Evolutionary conservation across 2,888 invertebrate genomes (phyloP).

Genomic region (Nyleta sp.): DNA sequence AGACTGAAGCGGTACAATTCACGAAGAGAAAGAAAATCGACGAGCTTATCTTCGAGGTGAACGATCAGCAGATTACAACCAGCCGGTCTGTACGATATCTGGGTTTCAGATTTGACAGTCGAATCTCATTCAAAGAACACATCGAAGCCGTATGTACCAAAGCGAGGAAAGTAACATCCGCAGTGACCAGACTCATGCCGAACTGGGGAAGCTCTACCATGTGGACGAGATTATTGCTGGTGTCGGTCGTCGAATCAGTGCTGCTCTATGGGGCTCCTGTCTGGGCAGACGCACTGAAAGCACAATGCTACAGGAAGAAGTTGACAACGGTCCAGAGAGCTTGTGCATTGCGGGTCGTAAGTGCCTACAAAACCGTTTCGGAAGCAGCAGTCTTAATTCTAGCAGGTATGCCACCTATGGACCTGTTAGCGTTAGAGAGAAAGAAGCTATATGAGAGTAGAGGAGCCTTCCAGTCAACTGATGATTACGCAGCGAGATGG

Average conservation of each 20-base stretch:
- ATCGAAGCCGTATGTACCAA: not conserved
- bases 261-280: constrained; percentile 51
- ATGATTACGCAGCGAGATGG: not conserved
- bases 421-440: constrained; percentile 50
- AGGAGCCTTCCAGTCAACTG: not conserved
- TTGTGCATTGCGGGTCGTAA: constrained; percentile 45
- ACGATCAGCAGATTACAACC: constrained; percentile 48
- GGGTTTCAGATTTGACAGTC: constrained; percentile 50
- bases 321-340: constrained; percentile 20
- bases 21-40: constrained; percentile 49
- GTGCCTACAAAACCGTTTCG: constrained; percentile 60
- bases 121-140: not conserved
- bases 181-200: constrained; percentile 63
- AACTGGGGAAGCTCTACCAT: constrained; percentile 65
- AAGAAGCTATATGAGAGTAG: not conserved
- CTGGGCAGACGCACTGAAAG: constrained; percentile 29
- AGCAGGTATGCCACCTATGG: constrained; percentile 43
- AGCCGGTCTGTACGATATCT: constrained; percentile 65
- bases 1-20: constrained; percentile 65
- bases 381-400: constrained; percentile 30
- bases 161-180: not conserved
- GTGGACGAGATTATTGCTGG: constrained; percentile 48
- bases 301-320: constrained; percentile 17
- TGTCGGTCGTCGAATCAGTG: constrained; percentile 60
- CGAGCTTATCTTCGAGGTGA: constrained; percentile 14